phyloP scores from a whole-genome alignment of 2,797 vertebrate genomes.

The Echiichthys vipera region DNA sequence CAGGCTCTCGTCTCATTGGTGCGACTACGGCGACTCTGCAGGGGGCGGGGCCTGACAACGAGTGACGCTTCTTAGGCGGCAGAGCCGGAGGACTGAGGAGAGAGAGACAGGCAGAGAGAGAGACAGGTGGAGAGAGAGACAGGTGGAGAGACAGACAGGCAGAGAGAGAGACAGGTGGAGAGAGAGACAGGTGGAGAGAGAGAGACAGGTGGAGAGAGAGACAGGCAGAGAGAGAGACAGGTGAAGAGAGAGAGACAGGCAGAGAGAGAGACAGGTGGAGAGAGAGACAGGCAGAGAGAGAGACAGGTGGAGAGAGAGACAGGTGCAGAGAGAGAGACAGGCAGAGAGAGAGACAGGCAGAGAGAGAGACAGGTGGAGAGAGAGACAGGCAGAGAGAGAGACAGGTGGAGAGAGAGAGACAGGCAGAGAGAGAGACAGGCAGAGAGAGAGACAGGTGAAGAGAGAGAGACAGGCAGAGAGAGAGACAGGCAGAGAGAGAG shows the following conservation, averaged over 20 bases:
- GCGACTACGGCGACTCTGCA: constrained; percentile 91
- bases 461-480: not conserved
- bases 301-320: not conserved
- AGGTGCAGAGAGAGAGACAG: constrained; percentile 2
- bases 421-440: not conserved
- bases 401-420: no score
- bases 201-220: not conserved
- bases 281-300: not conserved
- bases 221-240: no score
- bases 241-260: not conserved
- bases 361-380: not conserved
- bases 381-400: not conserved
- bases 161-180: not conserved
- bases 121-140: no score
- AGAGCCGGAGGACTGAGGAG: constrained; percentile 87
- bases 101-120: not conserved
- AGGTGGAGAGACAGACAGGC: no score
- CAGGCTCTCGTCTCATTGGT: constrained; percentile 87
- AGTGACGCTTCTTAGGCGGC: constrained; percentile 92
- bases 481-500: not conserved
- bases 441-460: not conserved
- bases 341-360: not conserved
- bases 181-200: not conserved
- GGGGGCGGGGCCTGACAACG: constrained; percentile 79
- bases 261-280: not conserved